Conservation (phyloP, 2,797 vertebrate genomes). For the Serranus cabrilla region DNA sequence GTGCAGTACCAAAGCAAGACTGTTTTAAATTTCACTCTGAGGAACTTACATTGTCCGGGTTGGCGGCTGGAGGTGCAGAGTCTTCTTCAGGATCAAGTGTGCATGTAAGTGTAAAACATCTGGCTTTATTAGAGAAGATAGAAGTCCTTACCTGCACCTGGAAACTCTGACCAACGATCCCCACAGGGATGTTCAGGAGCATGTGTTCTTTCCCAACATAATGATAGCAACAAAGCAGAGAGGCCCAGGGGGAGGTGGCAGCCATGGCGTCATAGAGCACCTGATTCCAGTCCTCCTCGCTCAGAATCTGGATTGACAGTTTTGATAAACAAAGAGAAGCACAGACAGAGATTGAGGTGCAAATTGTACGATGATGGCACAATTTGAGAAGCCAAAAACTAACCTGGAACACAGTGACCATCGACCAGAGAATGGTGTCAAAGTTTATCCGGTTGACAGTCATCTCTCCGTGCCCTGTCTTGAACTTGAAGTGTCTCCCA, state of each 20-base stretch:
- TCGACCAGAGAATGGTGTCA: constrained; percentile 92
- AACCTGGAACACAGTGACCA: constrained; percentile 94
- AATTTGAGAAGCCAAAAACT: background rate
- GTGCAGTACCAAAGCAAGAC: background rate
- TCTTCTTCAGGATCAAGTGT: background rate
- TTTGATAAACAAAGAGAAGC: background rate
- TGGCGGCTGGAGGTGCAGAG: background rate
- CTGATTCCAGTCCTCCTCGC: constrained; percentile 91
- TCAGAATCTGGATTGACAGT: constrained; percentile 84
- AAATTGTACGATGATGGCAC: background rate
- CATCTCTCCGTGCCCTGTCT: constrained; percentile 85
- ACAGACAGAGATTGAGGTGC: background rate
- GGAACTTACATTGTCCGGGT: background rate
- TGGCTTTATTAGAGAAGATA: background rate
- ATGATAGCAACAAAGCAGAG: constrained; percentile 92
- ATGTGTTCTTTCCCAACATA: constrained; percentile 92
- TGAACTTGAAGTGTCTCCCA: constrained; percentile 89
- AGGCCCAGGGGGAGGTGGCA: constrained; percentile 90
- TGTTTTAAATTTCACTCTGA: background rate
- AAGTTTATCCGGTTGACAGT: constrained; percentile 91
- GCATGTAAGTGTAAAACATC: background rate
- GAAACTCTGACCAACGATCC: constrained; percentile 91
- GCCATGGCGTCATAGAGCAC: constrained; percentile 92
- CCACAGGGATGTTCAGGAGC: constrained; percentile 93
- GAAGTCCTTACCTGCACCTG: constrained; percentile 84